Evolutionary conservation across 2,113 vertebrate species (phyloP), one percentile per base, ranked within the genome.

Genomic region (Muntiacus reevesi): DNA sequence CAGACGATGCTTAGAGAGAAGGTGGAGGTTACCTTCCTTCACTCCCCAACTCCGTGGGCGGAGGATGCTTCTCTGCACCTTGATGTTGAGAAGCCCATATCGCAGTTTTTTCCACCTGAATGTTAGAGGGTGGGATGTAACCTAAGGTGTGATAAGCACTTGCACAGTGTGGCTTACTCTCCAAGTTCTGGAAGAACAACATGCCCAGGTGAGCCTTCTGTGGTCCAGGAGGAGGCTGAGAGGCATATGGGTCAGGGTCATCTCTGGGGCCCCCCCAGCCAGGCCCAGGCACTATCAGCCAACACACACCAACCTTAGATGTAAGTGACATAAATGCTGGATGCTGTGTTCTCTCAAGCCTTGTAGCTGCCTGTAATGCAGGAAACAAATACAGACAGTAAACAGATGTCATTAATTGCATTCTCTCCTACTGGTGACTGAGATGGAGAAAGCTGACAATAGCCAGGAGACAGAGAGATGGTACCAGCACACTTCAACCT

Each of bases 331-430:
- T 50, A 52, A 76, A 36, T 81, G 40, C 47, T 85, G 21, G 47
- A n/a, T 52, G 13, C 27, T 36, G 7, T 11, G 19, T 59, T 52
- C 40, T 55, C 25, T 13, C 21, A 93, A 54, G 15, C 5, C 15
- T 27, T 47, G 21, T n/a, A 40, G 30, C 50, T 47, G 19, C 27
- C 62, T 89, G 2, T 87, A n/a, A 86, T 14, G 52, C 4, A 57
- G 59, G 16, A 90, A 90, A 87, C 7, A 36, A 93, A 64, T 47
- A 78, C 27, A 89, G 71, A 47, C 6, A 87, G 52, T 95, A 30
- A 94, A 64, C 14, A 57, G 55, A 78, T 43, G 19, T 11, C 55
- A 57, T 15, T 76, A 54, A 67, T 43, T 21, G 83, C 17, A 59
- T 2, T 47, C 8, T 85, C 30, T 91, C 67, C 43, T 27, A 30